Conservation (phyloP, 1,140 invertebrate genomes). For the Drosophila fuyamai region DNA sequence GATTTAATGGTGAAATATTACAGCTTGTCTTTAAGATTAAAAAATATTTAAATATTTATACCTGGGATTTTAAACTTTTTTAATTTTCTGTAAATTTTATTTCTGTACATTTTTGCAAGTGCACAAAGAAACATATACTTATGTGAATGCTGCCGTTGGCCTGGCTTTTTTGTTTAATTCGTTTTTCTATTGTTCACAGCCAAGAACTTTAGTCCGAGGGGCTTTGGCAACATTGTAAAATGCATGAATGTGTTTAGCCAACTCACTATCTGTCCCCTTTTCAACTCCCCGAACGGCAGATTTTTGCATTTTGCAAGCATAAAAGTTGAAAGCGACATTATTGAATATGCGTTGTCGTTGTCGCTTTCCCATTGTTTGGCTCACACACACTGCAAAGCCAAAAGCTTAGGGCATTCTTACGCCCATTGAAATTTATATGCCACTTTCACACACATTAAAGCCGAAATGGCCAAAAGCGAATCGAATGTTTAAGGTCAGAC, state of each 20-base stretch:
- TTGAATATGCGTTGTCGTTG: constrained; percentile 75
- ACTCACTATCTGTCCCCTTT: constrained; percentile 30
- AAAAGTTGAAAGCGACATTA: constrained; percentile 83
- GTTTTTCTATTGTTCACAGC: constrained; percentile 77
- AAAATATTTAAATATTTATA: no score
- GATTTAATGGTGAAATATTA: no score
- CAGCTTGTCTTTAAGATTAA: no score
- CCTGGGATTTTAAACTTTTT: background rate
- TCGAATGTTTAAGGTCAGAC: constrained; percentile 45
- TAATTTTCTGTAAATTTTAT: background rate
- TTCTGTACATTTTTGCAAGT: background rate
- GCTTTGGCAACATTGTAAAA: constrained; percentile 76
- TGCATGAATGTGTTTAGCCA: constrained; percentile 69
- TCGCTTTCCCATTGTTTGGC: constrained; percentile 61
- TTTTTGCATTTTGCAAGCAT: constrained; percentile 69
- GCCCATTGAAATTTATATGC: constrained; percentile 78
- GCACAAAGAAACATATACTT: constrained; percentile 28
- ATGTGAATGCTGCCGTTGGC: constrained; percentile 24
- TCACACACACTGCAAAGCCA: constrained; percentile 42
- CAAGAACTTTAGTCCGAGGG: constrained; percentile 77
- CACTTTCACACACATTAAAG: constrained; percentile 66
- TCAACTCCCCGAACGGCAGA: constrained; percentile 33
- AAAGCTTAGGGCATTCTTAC: constrained; percentile 67
- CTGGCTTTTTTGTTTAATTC: constrained; percentile 80
- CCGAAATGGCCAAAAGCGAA: constrained; percentile 32